A percentile compares a stretch with the other conserved stretches of the same genome.
These are phyloP conservation scores for Pseudolaguvia tuberculata DNA, from an alignment of 2,113 vertebrate species.

Conservation along the genomic window DNA sequence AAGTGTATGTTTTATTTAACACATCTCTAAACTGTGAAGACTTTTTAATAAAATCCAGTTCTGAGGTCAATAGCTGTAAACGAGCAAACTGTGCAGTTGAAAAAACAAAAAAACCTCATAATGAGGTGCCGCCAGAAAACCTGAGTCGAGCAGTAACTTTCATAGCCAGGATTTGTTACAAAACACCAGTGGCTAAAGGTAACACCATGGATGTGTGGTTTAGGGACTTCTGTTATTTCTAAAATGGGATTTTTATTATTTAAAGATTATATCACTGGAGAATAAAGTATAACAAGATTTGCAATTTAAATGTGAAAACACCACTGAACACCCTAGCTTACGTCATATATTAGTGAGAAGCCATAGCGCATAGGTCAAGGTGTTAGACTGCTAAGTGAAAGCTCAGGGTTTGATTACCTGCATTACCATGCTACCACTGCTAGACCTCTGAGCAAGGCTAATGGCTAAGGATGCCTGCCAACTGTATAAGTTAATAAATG, in stretches of 20 bases:
- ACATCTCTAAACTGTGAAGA: not conserved
- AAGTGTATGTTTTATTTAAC: not conserved
- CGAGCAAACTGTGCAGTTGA: conserved; percentile 7
- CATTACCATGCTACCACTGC: too few relatives aligned
- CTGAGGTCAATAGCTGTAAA: conserved; percentile 2
- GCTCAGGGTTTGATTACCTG: too few relatives aligned
- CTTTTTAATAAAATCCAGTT: conserved; percentile 6
- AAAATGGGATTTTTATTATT: not conserved
- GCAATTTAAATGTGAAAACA: not conserved
- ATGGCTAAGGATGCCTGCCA: too few relatives aligned
- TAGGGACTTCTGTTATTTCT: not conserved
- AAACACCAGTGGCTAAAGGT: conserved; percentile 1
- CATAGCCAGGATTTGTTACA: conserved; percentile 10
- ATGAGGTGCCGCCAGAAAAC: conserved; percentile 13
- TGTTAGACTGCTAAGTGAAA: too few relatives aligned
- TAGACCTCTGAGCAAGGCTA: too few relatives aligned
- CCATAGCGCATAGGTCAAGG: too few relatives aligned
- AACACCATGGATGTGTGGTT: not conserved
- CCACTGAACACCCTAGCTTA: not conserved
- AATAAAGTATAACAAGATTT: not conserved
- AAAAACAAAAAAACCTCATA: not conserved
- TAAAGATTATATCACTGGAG: not conserved
- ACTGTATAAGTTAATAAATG: too few relatives aligned
- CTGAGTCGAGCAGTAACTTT: not conserved
- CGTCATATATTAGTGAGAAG: too few relatives aligned